Conservation (phyloP, 1,140 invertebrate species). For the Zaprionus inermis region DNA sequence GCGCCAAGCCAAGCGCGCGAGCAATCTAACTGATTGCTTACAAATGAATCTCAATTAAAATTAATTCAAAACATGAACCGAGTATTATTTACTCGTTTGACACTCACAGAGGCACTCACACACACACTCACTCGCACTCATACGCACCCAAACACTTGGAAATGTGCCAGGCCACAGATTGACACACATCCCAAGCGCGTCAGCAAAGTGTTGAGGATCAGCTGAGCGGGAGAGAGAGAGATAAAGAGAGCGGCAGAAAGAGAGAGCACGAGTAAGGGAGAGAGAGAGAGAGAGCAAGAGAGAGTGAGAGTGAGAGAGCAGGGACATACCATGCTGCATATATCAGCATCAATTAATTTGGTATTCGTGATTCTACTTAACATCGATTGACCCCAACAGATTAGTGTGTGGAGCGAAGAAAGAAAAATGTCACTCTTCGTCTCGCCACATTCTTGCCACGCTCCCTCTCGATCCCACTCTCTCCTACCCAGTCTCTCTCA, state of each 20-base stretch:
- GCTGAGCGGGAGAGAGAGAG: conserved; percentile 4
- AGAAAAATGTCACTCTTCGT: conserved; percentile 65
- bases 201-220: conserved; percentile 17
- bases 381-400: conserved; percentile 84
- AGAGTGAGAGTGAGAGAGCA: neutral
- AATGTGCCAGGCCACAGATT: conserved; percentile 69
- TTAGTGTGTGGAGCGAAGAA: conserved; percentile 65
- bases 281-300: neutral
- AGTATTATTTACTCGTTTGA: conserved; percentile 78
- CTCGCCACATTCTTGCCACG: conserved; percentile 28
- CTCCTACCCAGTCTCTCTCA: neutral
- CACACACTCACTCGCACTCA: conserved; percentile 7
- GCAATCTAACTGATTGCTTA: conserved; percentile 81
- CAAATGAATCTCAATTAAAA: conserved; percentile 83
- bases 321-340: conserved; percentile 38
- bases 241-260: neutral
- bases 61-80: conserved; percentile 82
- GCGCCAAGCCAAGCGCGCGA: conserved; percentile 48
- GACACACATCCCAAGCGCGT: conserved; percentile 62
- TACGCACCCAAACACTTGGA: conserved; percentile 37
- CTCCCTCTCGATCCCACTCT: neutral
- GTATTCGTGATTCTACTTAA: conserved; percentile 84
- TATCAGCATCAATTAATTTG: conserved; percentile 83
- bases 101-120: conserved; percentile 44
- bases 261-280: neutral